phyloP scores from a whole-genome alignment of 1,140 invertebrate genomes.

The Drosophila arizonae region DNA sequence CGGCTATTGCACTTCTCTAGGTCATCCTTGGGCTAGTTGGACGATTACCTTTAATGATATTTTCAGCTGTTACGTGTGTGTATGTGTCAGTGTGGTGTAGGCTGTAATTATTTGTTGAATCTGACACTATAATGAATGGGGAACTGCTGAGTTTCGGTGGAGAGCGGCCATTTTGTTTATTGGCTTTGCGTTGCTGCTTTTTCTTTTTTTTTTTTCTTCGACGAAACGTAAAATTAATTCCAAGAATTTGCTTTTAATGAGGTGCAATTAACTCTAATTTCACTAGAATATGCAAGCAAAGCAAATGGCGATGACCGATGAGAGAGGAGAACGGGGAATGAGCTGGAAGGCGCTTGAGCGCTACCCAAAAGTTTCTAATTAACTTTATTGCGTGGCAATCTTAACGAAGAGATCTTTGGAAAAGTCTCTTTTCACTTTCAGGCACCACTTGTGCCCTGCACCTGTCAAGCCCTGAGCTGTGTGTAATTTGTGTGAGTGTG shows the following conservation, averaged over 20 bases:
- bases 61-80: conserved; percentile 26
- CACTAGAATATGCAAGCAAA: conserved; percentile 75
- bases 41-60: conserved; percentile 1
- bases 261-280: conserved; percentile 79
- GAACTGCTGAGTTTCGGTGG: conserved; percentile 36
- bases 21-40: background rate
- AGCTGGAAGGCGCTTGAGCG: background rate
- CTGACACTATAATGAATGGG: conserved; percentile 64
- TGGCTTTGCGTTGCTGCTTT: conserved; percentile 34
- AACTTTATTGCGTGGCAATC: conserved; percentile 66
- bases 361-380: conserved; percentile 63
- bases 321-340: background rate
- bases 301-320: conserved; percentile 49
- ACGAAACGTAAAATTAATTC: conserved; percentile 70
- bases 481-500: background rate
- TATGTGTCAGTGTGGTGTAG: conserved; percentile 18
- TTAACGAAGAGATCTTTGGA: conserved; percentile 51
- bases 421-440: conserved; percentile 57
- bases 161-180: conserved; percentile 67
- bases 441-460: conserved; percentile 26
- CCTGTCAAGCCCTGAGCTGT: background rate
- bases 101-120: conserved; percentile 66
- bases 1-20: background rate
- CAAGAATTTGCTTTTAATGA: conserved; percentile 72
- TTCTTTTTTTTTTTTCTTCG: conserved; percentile 16